A percentile compares a stretch with the other conserved stretches of the same genome.
Conservation (phyloP, 2,888 invertebrate species). For the Entomobrya proxima region DNA sequence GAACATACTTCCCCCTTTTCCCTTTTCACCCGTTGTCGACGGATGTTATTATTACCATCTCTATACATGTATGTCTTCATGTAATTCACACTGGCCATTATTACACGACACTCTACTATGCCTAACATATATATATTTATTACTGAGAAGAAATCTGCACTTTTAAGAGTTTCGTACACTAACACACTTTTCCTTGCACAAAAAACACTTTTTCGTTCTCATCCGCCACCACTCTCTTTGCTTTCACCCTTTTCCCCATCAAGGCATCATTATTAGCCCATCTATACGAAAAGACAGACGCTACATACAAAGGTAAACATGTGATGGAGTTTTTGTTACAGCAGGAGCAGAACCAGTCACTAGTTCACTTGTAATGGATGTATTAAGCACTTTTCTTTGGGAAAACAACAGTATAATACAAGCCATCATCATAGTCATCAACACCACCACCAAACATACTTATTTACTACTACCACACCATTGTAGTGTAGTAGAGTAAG, state of each 20-base stretch:
- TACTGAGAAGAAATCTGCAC: background rate
- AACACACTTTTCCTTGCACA: background rate
- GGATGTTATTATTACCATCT: background rate
- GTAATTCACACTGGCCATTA: constrained; percentile 12
- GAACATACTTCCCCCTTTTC: background rate
- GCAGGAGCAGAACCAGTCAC: background rate
- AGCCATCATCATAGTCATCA: constrained; percentile 20
- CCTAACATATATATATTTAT: background rate
- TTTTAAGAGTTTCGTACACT: background rate
- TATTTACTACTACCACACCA: no score
- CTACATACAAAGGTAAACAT: background rate
- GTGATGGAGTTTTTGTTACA: background rate
- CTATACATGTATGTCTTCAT: background rate
- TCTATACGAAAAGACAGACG: background rate
- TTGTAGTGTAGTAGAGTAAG: background rate
- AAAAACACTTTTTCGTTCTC: background rate
- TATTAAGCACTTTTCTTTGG: constrained; percentile 44
- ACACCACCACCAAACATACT: no score
- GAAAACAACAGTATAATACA: constrained; percentile 28
- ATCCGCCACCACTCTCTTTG: background rate
- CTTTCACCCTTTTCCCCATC: background rate
- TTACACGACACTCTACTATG: background rate
- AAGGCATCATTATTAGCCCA: constrained; percentile 27
- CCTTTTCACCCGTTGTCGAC: background rate
- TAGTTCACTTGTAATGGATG: constrained; percentile 11